A percentile compares a stretch with the other conserved stretches of the same genome.
phyloP scores from a whole-genome alignment of 1,140 invertebrate species.

The Magallana ariakensis region DNA sequence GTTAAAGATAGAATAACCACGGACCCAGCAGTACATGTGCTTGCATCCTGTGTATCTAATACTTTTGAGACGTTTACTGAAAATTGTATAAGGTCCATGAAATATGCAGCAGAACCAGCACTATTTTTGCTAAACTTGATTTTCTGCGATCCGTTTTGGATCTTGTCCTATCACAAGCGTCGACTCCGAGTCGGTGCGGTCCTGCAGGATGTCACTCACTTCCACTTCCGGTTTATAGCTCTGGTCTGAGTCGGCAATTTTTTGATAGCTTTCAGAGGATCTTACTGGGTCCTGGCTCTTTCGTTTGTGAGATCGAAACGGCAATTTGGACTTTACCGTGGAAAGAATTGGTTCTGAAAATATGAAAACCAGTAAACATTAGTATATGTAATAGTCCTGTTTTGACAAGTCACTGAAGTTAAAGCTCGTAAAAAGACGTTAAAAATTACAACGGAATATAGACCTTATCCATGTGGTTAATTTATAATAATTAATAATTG shows the following conservation, averaged over 20 bases:
- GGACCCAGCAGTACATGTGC: too few species aligned
- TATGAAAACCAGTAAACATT: too few species aligned
- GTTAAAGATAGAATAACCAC: too few species aligned
- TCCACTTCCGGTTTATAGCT: conserved; percentile 6
- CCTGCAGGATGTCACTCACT: conserved; percentile 14
- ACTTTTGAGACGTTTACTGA: background rate
- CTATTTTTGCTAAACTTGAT: conserved; percentile 19
- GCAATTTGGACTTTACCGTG: background rate
- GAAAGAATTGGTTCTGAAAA: conserved; percentile 4
- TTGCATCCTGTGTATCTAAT: background rate
- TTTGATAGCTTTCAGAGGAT: background rate
- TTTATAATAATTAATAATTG: too few species aligned
- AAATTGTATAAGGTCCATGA: background rate
- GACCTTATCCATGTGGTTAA: too few species aligned
- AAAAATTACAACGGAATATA: too few species aligned
- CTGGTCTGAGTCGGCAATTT: background rate
- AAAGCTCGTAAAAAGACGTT: too few species aligned
- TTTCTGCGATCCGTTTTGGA: conserved; percentile 9
- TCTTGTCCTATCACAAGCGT: conserved; percentile 18
- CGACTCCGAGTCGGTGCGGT: background rate
- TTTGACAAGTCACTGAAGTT: too few species aligned
- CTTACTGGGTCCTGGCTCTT: background rate
- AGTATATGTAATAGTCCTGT: too few species aligned
- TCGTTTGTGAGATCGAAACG: conserved; percentile 11
- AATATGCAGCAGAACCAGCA: background rate